A percentile compares a stretch with the other conserved stretches of the same genome.
These are phyloP conservation scores for Actinostola sp. DNA, from an alignment of 92 coral and sea anemone species.

Conservation along the genomic window DNA sequence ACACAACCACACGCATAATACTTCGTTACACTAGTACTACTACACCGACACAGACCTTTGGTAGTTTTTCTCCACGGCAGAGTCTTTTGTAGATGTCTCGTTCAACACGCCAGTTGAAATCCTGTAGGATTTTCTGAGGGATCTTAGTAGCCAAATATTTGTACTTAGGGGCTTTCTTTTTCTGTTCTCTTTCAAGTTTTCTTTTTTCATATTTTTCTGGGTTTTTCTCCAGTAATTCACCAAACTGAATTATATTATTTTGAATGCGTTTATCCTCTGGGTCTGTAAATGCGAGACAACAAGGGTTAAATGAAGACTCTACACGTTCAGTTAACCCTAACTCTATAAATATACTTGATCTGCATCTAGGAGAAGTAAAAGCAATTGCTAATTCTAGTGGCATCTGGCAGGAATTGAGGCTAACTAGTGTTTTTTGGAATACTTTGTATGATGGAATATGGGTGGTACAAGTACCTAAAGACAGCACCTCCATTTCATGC, in stretches of 20 bases:
- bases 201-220: constrained; percentile 17
- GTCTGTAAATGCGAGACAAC: constrained; percentile 42
- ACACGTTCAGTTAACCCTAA: too few species aligned
- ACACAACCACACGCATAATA: too few species aligned
- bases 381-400: too few species aligned
- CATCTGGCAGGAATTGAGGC: too few species aligned
- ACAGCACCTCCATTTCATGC: constrained; percentile 63
- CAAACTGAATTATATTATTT: constrained; percentile 52
- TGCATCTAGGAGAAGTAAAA: too few species aligned
- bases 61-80: constrained; percentile 92
- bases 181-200: constrained; percentile 23
- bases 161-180: constrained; percentile 41
- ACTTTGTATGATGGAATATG: too few species aligned
- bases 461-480: constrained; percentile 53
- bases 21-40: too few species aligned
- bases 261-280: constrained; percentile 68
- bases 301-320: too few species aligned
- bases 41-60: too few species aligned
- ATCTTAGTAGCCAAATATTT: constrained; percentile 41
- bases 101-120: constrained; percentile 79
- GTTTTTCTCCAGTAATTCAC: constrained; percentile 30
- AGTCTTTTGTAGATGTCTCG: constrained; percentile 77
- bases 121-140: constrained; percentile 43
- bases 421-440: too few species aligned
- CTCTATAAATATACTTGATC: too few species aligned